A percentile compares a stretch with the other conserved stretches of the same genome.
These are phyloP conservation scores for Corbicula japonica DNA, from an alignment of 2,888 invertebrate genomes.

Conservation along the genomic window DNA sequence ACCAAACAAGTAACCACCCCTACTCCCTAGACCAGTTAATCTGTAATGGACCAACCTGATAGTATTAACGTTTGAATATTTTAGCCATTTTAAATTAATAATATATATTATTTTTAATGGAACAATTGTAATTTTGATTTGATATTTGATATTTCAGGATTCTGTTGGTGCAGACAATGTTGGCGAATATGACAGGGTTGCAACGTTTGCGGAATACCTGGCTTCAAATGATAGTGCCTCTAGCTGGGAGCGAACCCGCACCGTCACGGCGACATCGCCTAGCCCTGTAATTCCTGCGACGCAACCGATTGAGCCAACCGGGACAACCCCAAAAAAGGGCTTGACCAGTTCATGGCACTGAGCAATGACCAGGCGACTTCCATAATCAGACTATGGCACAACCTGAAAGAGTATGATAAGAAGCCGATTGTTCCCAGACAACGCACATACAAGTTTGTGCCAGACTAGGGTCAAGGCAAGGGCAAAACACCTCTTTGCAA, in stretches of 20 bases:
- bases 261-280: too few species aligned
- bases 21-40: background rate
- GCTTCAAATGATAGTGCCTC: too few species aligned
- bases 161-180: slow-evolving; percentile 38
- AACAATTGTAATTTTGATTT: too few species aligned
- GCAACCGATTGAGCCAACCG: too few species aligned
- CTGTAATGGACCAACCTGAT: too few species aligned
- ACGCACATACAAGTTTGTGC: slow-evolving; percentile 4
- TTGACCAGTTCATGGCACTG: slow-evolving; percentile 4
- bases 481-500: slow-evolving; percentile 18
- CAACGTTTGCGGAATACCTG: slow-evolving; percentile 15
- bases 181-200: slow-evolving; percentile 21
- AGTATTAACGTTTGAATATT: too few species aligned
- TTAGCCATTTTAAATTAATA: too few species aligned
- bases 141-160: slow-evolving; percentile 35
- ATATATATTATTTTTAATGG: too few species aligned
- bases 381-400: slow-evolving; percentile 38
- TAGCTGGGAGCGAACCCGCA: too few species aligned
- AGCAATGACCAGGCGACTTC: slow-evolving; percentile 23
- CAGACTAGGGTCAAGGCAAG: background rate
- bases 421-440: slow-evolving; percentile 12
- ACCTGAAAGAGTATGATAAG: slow-evolving; percentile 22
- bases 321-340: too few species aligned
- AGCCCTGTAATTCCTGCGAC: too few species aligned
- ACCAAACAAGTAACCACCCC: background rate